phyloP scores from a whole-genome alignment of 2,113 vertebrate genomes.

The Corythornis vintsioides region DNA sequence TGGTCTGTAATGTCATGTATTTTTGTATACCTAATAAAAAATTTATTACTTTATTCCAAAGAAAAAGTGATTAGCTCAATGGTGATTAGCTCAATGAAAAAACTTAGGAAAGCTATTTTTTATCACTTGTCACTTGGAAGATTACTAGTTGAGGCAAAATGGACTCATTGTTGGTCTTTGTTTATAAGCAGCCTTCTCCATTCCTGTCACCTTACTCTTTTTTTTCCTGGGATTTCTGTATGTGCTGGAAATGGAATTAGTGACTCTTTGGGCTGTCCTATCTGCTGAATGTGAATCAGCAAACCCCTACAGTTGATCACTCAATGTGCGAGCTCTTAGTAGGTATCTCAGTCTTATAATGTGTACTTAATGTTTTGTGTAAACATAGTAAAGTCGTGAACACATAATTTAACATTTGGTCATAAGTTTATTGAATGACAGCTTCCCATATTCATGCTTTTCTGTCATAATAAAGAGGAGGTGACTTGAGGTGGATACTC shows the following conservation, averaged over 20 bases:
- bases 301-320: neutral
- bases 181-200: neutral
- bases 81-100: neutral
- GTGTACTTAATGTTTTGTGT: neutral
- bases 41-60: neutral
- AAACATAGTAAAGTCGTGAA: neutral
- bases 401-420: neutral
- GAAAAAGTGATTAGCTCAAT: neutral
- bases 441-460: neutral
- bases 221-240: neutral
- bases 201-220: neutral
- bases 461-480: neutral
- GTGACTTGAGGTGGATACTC: neutral
- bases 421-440: neutral
- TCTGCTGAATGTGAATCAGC: conserved; percentile 1
- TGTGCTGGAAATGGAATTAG: neutral
- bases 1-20: neutral
- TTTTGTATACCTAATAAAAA: neutral
- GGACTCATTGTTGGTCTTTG: neutral
- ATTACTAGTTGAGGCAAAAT: neutral
- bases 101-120: neutral
- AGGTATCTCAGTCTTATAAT: neutral
- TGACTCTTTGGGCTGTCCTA: neutral
- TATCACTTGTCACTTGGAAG: neutral
- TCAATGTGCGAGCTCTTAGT: neutral